Evolutionary conservation across 2,113 vertebrate genomes (phyloP).

Genomic region (Ameiurus melas): DNA sequence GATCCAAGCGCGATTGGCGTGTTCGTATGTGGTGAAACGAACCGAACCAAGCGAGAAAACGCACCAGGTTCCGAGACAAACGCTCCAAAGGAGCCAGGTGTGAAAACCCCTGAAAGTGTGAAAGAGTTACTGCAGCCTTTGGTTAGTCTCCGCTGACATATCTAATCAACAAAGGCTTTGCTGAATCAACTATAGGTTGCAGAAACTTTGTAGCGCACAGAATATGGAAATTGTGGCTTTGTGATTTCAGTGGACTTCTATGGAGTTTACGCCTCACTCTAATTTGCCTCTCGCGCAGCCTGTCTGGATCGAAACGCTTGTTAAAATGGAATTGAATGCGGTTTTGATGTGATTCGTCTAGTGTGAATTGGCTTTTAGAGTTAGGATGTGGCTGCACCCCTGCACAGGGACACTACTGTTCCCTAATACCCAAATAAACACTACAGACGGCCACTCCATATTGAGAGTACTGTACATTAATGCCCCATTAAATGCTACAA

Average conservation of each 20-base stretch:
- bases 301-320: not conserved
- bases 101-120: no score
- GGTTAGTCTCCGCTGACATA: not conserved
- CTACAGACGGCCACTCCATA: not conserved
- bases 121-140: not conserved
- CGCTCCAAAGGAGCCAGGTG: no score
- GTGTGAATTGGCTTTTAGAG: not conserved
- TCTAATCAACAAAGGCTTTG: not conserved
- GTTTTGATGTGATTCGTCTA: not conserved
- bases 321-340: not conserved
- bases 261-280: not conserved
- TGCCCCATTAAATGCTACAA: not conserved
- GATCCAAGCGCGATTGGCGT: no score
- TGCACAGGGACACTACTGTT: not conserved
- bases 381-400: not conserved
- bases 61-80: no score
- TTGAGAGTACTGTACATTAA: not conserved
- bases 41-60: no score
- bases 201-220: no score
- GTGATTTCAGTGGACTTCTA: not conserved
- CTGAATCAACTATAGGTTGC: not conserved
- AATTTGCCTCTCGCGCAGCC: not conserved
- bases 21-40: no score
- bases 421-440: not conserved
- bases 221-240: not conserved